phyloP scores from a whole-genome alignment of 2,113 vertebrate species.

The Thunnus thynnus region DNA sequence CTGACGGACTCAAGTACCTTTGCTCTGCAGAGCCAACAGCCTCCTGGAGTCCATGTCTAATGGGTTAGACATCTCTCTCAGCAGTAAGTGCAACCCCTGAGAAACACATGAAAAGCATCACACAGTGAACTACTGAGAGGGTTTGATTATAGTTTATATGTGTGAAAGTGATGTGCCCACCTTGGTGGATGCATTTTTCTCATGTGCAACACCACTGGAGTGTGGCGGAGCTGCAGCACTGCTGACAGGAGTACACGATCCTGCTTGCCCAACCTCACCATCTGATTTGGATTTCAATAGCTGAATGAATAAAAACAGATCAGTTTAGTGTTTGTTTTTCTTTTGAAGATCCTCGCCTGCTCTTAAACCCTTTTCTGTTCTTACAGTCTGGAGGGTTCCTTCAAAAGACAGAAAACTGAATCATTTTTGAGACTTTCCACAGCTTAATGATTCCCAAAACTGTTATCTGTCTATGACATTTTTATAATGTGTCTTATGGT shows the following conservation, averaged over 20 bases:
- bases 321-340: no score
- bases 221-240: constrained; percentile 79
- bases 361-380: no score
- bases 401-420: no score
- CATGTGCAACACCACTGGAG: constrained; percentile 82
- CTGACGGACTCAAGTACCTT: constrained; percentile 84
- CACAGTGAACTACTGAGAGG: not conserved
- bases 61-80: constrained; percentile 85
- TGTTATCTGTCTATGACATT: no score
- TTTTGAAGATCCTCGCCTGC: no score
- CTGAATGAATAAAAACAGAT: constrained; percentile 70
- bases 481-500: no score
- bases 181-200: constrained; percentile 89
- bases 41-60: constrained; percentile 92
- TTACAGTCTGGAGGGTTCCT: no score
- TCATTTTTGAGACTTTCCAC: no score
- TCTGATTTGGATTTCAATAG: constrained; percentile 90
- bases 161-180: constrained; percentile 72
- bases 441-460: no score
- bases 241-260: constrained; percentile 72
- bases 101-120: constrained; percentile 24
- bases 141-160: not conserved
- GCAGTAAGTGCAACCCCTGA: constrained; percentile 77
- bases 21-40: constrained; percentile 88
- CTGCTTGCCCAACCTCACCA: constrained; percentile 73